phyloP scores from a whole-genome alignment of 2,113 vertebrate species.

The Camelus bactrianus region DNA sequence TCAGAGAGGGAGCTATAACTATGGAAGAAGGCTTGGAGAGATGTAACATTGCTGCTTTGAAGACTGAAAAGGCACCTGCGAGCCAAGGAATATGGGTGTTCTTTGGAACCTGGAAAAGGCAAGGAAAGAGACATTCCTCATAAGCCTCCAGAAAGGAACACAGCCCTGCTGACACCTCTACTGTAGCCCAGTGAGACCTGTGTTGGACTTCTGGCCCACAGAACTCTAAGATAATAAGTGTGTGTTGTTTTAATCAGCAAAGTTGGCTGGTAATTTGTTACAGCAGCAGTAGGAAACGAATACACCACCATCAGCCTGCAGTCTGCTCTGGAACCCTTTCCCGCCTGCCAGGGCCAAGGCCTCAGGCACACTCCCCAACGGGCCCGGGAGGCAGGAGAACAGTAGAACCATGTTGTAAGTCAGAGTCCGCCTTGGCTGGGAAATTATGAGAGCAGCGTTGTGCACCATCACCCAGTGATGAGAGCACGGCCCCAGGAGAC shows the following conservation, averaged over 20 bases:
- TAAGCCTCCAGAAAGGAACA: not conserved
- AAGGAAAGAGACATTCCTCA: not conserved
- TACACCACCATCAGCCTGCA: not conserved
- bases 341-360: not conserved
- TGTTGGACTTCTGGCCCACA: not conserved
- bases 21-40: not conserved
- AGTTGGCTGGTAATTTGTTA: not conserved
- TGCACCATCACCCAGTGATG: accelerated
- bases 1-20: not conserved
- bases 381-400: not conserved
- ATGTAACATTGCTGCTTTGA: not conserved
- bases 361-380: not conserved
- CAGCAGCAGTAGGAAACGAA: not conserved
- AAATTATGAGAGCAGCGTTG: not conserved
- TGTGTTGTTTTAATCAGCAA: not conserved
- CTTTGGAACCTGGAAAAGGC: not conserved
- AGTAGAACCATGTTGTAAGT: not conserved
- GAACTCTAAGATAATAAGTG: not conserved
- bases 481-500: not conserved
- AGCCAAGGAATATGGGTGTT: not conserved
- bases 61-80: not conserved
- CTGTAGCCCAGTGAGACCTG: not conserved
- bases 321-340: not conserved
- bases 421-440: not conserved
- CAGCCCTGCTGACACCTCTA: not conserved